These are phyloP conservation scores for Meghimatium bilineatum DNA, from an alignment of 2,888 invertebrate species.

Conservation along the genomic window DNA sequence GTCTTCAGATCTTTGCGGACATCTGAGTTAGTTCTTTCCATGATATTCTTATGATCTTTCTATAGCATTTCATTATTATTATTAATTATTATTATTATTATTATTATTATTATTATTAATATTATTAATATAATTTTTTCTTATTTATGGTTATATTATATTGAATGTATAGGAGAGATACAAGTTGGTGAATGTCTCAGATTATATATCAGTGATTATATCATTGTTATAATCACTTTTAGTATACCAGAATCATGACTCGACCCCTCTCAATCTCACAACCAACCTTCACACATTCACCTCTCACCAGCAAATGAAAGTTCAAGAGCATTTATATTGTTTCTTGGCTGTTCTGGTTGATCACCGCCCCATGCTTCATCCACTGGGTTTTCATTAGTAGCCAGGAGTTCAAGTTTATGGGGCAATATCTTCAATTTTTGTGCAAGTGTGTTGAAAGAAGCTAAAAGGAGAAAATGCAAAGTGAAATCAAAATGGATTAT, in stretches of 20 bases:
- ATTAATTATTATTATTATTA: too few relatives aligned
- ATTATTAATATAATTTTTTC: too few relatives aligned
- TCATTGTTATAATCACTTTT: not conserved
- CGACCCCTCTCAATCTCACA: not conserved
- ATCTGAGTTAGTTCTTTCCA: too few relatives aligned
- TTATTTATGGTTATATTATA: too few relatives aligned
- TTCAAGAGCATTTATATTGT: conserved; percentile 82
- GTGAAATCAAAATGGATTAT: not conserved
- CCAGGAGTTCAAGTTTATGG: not conserved
- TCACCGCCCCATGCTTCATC: conserved; percentile 85
- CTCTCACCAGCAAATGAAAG: conserved; percentile 81
- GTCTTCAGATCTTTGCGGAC: too few relatives aligned
- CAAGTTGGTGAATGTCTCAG: too few relatives aligned
- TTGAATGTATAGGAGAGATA: too few relatives aligned
- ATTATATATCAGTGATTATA: too few relatives aligned
- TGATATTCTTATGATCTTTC: too few relatives aligned
- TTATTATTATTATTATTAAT: too few relatives aligned
- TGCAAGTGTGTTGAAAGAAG: conserved; percentile 9
- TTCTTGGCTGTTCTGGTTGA: conserved; percentile 80
- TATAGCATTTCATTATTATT: too few relatives aligned
- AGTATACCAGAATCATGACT: not conserved
- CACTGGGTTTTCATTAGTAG: conserved; percentile 81
- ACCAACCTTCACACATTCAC: not conserved
- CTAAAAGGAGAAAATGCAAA: not conserved
- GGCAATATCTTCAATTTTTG: not conserved